Percentiles rank a stretch among this genome's conserved stretches.
Evolutionary conservation across 2,888 invertebrate species (phyloP).

Genomic region (Mylabris sibirica): DNA sequence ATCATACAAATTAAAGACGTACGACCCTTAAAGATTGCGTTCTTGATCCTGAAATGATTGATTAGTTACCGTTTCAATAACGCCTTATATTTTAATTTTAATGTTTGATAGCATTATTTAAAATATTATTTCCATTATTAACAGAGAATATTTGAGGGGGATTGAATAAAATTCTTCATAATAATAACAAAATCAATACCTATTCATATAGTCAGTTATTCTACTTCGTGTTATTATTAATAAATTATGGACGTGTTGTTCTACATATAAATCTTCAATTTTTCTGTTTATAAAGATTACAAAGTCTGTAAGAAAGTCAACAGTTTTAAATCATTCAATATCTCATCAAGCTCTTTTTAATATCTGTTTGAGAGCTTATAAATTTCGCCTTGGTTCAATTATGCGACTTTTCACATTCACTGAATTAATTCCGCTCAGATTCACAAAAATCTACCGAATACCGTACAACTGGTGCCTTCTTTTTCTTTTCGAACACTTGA

Average conservation of each 20-base stretch:
- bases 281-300: not conserved
- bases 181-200: slow-evolving; percentile 2
- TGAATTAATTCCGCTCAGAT: slow-evolving; percentile 35
- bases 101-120: not conserved
- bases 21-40: not conserved
- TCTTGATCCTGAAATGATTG: no score
- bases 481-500: slow-evolving; percentile 32
- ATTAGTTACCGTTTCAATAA: not conserved
- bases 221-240: not conserved
- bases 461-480: slow-evolving; percentile 30
- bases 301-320: not conserved
- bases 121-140: no score
- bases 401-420: slow-evolving; percentile 36
- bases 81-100: no score
- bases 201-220: not conserved
- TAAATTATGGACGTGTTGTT: not conserved
- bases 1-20: slow-evolving; percentile 35
- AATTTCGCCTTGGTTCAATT: slow-evolving; percentile 34
- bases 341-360: slow-evolving; percentile 21
- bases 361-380: slow-evolving; percentile 34
- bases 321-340: slow-evolving; percentile 22
- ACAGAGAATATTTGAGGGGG: no score
- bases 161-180: not conserved
- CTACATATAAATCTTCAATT: not conserved
- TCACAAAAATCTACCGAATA: slow-evolving; percentile 18